A percentile compares a stretch with the other conserved stretches of the same genome.
These are phyloP conservation scores for Fragum sueziense DNA, from an alignment of 2,888 invertebrate genomes.

Conservation along the genomic window DNA sequence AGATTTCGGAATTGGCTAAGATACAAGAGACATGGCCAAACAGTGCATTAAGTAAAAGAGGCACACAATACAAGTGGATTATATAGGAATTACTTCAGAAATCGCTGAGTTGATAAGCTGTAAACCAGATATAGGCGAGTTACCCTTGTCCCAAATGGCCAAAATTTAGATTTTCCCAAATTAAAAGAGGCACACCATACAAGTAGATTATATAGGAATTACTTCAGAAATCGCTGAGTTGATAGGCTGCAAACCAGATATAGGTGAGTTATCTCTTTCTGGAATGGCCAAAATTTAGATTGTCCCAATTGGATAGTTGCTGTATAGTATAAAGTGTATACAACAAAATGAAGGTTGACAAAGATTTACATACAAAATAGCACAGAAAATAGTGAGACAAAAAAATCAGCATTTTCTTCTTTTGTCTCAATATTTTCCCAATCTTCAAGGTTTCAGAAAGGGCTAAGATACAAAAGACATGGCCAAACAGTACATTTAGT, in stretches of 20 bases:
- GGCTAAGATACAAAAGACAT: too few species aligned
- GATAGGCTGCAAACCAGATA: slow-evolving; percentile 75
- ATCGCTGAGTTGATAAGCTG: slow-evolving; percentile 80
- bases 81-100: slow-evolving; percentile 81
- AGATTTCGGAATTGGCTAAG: too few species aligned
- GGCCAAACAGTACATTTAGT: slow-evolving; percentile 69
- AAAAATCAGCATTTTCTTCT: neutral
- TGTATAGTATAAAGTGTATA: too few species aligned
- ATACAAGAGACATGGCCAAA: slow-evolving; percentile 70
- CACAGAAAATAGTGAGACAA: neutral
- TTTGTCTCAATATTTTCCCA: neutral
- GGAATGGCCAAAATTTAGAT: too few species aligned
- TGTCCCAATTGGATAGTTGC: too few species aligned
- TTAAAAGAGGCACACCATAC: slow-evolving; percentile 80
- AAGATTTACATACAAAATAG: neutral
- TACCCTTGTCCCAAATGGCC: too few species aligned
- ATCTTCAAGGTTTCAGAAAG: too few species aligned
- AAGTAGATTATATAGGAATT: slow-evolving; percentile 77
- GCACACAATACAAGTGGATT: slow-evolving; percentile 82
- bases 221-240: slow-evolving; percentile 82
- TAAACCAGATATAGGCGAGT: slow-evolving; percentile 46
- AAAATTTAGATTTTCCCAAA: too few species aligned
- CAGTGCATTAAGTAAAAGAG: slow-evolving; percentile 68
- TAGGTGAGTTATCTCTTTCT: too few species aligned
- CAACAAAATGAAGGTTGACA: neutral